Evolutionary conservation across 1,140 invertebrate species (phyloP).

Genomic region (Macrosteles quadrilineatus): DNA sequence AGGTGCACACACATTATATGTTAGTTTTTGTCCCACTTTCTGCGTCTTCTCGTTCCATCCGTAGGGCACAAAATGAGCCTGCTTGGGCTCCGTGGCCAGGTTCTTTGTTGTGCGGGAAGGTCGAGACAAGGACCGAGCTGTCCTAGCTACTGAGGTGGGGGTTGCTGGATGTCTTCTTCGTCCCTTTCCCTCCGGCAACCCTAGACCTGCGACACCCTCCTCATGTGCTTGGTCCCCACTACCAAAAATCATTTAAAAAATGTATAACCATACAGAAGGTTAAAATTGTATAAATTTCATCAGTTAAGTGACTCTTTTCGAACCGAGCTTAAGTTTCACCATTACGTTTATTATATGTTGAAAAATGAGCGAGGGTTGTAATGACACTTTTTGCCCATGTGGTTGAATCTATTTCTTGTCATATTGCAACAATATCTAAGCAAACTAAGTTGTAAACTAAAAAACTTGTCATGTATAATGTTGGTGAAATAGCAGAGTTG

Average conservation of each 20-base stretch:
- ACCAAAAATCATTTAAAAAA: not conserved
- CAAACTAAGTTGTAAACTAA: too few species aligned
- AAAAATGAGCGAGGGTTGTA: too few species aligned
- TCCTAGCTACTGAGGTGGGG: not conserved
- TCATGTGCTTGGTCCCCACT: not conserved
- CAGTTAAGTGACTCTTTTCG: not conserved
- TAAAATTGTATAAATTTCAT: not conserved
- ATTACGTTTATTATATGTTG: too few species aligned
- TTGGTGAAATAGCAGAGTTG: too few species aligned
- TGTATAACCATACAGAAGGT: not conserved
- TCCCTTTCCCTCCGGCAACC: too few species aligned
- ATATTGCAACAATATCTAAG: too few species aligned
- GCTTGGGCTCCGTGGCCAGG: not conserved
- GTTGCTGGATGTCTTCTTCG: not conserved
- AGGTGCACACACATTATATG: constrained; percentile 14
- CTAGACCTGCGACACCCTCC: not conserved
- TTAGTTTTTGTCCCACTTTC: constrained; percentile 18
- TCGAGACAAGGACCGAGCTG: constrained; percentile 1
- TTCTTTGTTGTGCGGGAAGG: constrained; percentile 12
- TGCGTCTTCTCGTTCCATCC: constrained; percentile 11
- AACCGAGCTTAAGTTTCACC: not conserved
- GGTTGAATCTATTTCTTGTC: too few species aligned
- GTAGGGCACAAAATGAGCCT: constrained; percentile 19
- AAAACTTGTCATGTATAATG: too few species aligned
- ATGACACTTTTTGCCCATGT: too few species aligned